Base-by-base conservation (phyloP, 2,888 invertebrate species). In the Limenitis arthemis region DNA sequence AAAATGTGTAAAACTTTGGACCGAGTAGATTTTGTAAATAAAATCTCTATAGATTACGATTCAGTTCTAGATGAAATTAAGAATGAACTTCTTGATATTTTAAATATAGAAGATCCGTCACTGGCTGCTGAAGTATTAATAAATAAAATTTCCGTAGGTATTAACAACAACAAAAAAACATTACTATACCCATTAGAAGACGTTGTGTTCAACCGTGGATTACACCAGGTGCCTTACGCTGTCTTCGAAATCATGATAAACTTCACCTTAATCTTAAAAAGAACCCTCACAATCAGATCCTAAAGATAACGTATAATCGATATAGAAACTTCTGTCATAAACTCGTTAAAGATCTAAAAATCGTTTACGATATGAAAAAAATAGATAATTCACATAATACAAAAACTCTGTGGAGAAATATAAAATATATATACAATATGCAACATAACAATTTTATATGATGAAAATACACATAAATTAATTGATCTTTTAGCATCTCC, bases 191-290 rank as follows among this genome's bases (percentile, higher is more conserved):
- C 6, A 40, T n/a, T 12, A 51, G 46, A 47, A 37, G 37, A 39
- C 34, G 50, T 29, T 41, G 34, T 12, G 34, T 53, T 4, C 53
- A 56, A 34, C 53, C 56, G 7, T 56, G 56, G 56, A 51, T 53
- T 33, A 51, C 51, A 4, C 28, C 46, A 36, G 53, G 56, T 12
- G 47, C 53, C 4, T 33, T 56, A 38, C 47, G 53, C 1, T 56
- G 56, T 34, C 36, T 56, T 28, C 31, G 34, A 1, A 52, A 52
- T 34, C 52, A 47, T 33, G 52, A 48, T 33, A 47, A 48, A 44
- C 33, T 52, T 8, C 52, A 52, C 34, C 28, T 47, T 28, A 52
- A 52, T 40, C 33, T 39, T 20, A 52, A 48, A 48, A 52, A 43
- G 8, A 44, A 52, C 11, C 48, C 52, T 41, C 30, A 41, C n/a